These are phyloP conservation scores for Charadrius vociferus DNA, from an alignment of 2,113 vertebrate species.

Conservation along the genomic window DNA sequence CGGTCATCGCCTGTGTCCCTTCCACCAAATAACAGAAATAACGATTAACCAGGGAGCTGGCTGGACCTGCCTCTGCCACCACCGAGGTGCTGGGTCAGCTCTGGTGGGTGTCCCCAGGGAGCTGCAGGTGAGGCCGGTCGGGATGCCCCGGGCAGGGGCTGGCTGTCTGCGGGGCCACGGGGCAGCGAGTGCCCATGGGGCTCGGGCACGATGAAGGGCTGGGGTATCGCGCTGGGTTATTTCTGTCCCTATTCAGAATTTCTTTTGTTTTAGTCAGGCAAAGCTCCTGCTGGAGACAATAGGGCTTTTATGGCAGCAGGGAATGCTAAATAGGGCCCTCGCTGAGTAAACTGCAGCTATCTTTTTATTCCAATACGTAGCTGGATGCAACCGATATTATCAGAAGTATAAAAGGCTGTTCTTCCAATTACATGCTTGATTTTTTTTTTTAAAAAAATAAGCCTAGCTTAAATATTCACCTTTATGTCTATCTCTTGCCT, in stretches of 20 bases:
- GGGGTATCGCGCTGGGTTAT: background rate
- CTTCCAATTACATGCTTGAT: background rate
- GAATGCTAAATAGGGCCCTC: background rate
- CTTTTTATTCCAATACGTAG: background rate
- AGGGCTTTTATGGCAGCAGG: background rate
- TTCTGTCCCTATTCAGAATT: constrained; percentile 16
- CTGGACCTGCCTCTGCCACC: background rate
- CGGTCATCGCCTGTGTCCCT: background rate
- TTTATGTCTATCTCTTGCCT: background rate
- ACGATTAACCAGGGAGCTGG: too few relatives aligned
- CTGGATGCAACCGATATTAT: background rate
- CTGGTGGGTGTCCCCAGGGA: accelerated
- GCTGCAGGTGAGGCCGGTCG: background rate
- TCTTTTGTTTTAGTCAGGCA: constrained; percentile 12
- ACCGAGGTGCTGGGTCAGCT: background rate
- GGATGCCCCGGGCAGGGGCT: accelerated
- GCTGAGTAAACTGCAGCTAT: background rate
- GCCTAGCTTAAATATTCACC: background rate
- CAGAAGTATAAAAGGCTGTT: background rate
- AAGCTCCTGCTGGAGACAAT: constrained; percentile 24
- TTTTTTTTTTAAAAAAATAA: background rate
- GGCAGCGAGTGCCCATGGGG: accelerated
- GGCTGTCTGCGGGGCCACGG: accelerated
- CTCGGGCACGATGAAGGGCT: background rate
- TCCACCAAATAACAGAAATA: background rate